These are phyloP conservation scores for Ophion slaviceki DNA, from an alignment of 2,888 invertebrate species.

Conservation along the genomic window DNA sequence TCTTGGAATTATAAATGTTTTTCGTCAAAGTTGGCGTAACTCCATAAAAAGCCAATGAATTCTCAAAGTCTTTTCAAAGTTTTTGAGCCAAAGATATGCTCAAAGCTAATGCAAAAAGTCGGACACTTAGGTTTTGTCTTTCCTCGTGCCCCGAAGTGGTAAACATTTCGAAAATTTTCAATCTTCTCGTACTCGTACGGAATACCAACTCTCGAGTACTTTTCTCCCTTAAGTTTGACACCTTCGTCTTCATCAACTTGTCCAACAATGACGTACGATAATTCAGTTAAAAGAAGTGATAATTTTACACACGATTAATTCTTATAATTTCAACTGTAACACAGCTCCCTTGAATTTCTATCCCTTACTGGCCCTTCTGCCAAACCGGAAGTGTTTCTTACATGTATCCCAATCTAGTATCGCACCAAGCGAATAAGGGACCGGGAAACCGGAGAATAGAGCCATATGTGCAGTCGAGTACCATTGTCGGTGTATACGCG, in stretches of 20 bases:
- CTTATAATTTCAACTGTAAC: not conserved
- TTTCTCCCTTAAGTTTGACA: too few species aligned
- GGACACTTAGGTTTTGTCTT: not conserved
- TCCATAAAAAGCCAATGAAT: too few species aligned
- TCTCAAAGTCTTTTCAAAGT: too few species aligned
- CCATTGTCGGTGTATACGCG: constrained; percentile 46
- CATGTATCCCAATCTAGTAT: not conserved
- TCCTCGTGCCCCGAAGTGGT: not conserved
- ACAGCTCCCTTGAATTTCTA: not conserved
- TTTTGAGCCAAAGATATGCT: too few species aligned
- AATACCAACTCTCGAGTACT: not conserved
- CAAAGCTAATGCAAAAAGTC: not conserved
- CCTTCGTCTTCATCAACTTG: too few species aligned
- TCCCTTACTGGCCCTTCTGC: constrained; percentile 8
- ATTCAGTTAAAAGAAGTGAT: too few species aligned
- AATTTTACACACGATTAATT: not conserved
- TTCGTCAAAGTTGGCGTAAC: too few species aligned
- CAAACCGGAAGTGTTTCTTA: constrained; percentile 26
- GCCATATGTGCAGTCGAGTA: constrained; percentile 27
- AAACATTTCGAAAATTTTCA: not conserved
- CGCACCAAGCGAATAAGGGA: not conserved
- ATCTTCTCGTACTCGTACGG: not conserved
- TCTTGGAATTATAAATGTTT: too few species aligned
- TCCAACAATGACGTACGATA: too few species aligned
- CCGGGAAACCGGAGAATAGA: not conserved